Base-by-base conservation (phyloP, 2,797 vertebrate genomes). In the Onychomys arenicola region DNA sequence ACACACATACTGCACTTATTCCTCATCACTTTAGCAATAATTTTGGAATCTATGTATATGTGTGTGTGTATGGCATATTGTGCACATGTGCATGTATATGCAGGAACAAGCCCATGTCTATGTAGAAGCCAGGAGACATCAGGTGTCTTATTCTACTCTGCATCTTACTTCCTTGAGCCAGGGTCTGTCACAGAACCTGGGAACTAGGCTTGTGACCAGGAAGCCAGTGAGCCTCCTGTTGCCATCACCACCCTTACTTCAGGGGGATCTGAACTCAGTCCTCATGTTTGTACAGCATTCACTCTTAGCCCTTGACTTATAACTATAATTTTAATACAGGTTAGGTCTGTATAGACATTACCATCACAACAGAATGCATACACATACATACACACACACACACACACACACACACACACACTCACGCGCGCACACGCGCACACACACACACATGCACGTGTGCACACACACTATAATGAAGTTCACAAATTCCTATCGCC, bases 251-350 rank as follows among this genome's bases (percentile, higher is more conserved):
- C 27, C 27, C 13, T 34, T 2, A 55, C 77, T 19, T 9, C 19
- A 55, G 21, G 77, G 17, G 17, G 16, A 55, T 80, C 21, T 55
- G 32, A 80, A 80, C 19, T 80, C 43, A 77, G 43, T 29, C 43
- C 49, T 80, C 9, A 55, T 21, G 49, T 55, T 55, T 80, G 17
- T 19, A 80, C 1, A n/a, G 49, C 49, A 80, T 55, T 19, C 49
- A 80, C 17, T n/a, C 19, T 78, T 52, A 55, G 49, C 29, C 32
- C 46, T 32, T 55, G 77, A 80, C 49, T 46, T 91, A 11, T 73
- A 93, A 81, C 19, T 87, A 90, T n/a, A 97, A 93, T 59, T 67
- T 96, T 84, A 96, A 77, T 75, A 65, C 19, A 69, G 37, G 34
- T 21, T 69, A 67, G 63, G 0, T 43, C 75, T 29, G 32, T 34